Base-by-base conservation (phyloP, 2,888 invertebrate genomes). In the Bembecia ichneumoniformis region DNA sequence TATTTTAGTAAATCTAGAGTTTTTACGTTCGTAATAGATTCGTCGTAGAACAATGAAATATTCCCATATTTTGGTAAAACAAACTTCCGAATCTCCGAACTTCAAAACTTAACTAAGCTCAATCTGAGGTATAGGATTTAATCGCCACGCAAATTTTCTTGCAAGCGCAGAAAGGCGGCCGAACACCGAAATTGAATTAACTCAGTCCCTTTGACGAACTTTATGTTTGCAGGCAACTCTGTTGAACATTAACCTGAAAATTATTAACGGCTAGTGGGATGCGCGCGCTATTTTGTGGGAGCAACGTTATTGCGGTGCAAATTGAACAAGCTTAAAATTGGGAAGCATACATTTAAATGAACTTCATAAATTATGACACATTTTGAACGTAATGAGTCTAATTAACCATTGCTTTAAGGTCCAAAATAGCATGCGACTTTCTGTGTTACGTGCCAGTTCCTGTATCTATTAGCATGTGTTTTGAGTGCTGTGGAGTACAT, bases 131-230 rank as follows among this genome's bases (percentile, higher is more conserved):
- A 71, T 74, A 73, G 70, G 70, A 73, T 75, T 75, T 74, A 74
- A 77, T 74, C 72, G 75, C 74, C 71, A 73, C 66, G 67, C 68
- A 69, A 76, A 76, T 76, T 74, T 74, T 73, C 77, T 70, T 66
- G 64, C 61, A 69, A 68, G 66, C 65, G 69, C 59, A 62, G 62
- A 63, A 73, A 68, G 71, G 67, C 71, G 71, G 65, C 60, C 66
- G 74, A 76, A 77, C 76, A 75, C 68, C 64, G 69, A 74, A 77
- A 78, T 76, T 76, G 71, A 78, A 78, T 78, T 77, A 78, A 70
- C 71, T 66, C 70, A 74, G 73, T 74, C 76, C 73, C 73, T 77
- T 77, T 77, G 76, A 77, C 69, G 68, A 74, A 78, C 67, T 79
- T 78, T 60, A 63, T 74, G 74, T 77, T 77, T 75, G 71, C 63